Base-by-base conservation (phyloP, 1,140 invertebrate species). In the Nomia melanderi region DNA sequence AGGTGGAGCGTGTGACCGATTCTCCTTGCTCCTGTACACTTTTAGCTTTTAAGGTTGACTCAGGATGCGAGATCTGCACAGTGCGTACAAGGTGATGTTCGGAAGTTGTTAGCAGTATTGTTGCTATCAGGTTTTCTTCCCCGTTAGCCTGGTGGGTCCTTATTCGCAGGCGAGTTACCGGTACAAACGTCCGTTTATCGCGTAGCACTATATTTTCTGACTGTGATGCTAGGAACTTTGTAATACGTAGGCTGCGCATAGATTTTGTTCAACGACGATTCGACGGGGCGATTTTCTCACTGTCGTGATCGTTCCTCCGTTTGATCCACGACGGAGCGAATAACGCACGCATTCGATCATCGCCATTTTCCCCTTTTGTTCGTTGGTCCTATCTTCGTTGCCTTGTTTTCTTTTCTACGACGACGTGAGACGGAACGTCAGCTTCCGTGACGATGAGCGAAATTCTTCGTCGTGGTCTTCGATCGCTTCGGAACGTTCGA, bases 201-300 rank as follows among this genome's bases (percentile, higher is more conserved):
- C 50, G 54, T 78, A 86, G 74, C 74, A 70, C 69, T 78, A 72
- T 86, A 78, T 54, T 84, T 84, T 86, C 75, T 80, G 79, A 86
- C 85, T 87, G 85, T 86, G 85, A 87, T 87, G 77, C 71, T 87
- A 84, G 86, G 47, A 54, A 75, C 50, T 81, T 80, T 17, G 79
- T 85, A 69, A 77, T 67, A 70, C 66, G 59, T 83, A 76, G 36
- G 47, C 72, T 65, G 77, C 77, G 41, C 29, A 23, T 39, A 73
- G 59, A 47, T 78, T 78, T 78, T 33, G 70, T 74, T 81, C 50
- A 39, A 65, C 56, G 56, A 41, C 29, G 47, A 66, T 44, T 27
- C 71, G 64, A 23, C 27, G 14, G 17, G 6, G 29, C 20, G 23
- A 47, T 2, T 27, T 33, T 39, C 14, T 31, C 27, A n/a, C 8